Conservation (phyloP, 2,797 vertebrate species). For the Enteromius paludinosus region DNA sequence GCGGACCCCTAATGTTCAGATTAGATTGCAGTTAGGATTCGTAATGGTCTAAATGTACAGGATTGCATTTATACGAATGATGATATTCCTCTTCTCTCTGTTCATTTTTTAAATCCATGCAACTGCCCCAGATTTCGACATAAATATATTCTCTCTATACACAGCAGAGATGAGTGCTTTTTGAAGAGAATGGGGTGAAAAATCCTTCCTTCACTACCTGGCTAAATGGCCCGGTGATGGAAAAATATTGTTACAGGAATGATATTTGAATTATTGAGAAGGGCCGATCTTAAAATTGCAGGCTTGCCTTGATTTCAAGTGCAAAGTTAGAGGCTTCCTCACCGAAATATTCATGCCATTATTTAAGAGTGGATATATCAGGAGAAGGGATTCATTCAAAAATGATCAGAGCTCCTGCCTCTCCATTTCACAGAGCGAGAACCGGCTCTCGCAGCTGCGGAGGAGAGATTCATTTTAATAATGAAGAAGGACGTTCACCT, state of each 20-base stretch:
- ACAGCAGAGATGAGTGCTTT: slow-evolving; percentile 73
- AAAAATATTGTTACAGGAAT: slow-evolving; percentile 83
- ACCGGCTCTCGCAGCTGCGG: neutral
- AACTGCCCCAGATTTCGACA: slow-evolving; percentile 70
- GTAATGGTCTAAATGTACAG: neutral
- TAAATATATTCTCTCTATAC: slow-evolving; percentile 69
- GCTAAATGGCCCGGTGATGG: slow-evolving; percentile 79
- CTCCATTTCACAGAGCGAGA: neutral
- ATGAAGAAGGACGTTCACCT: slow-evolving; percentile 44
- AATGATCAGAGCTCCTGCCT: slow-evolving; percentile 64
- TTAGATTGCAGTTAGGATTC: neutral
- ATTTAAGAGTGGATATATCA: slow-evolving; percentile 71
- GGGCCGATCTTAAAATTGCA: slow-evolving; percentile 76
- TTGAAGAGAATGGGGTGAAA: slow-evolving; percentile 64
- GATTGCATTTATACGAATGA: slow-evolving; percentile 21
- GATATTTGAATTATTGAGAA: slow-evolving; percentile 82
- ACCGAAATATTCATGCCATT: slow-evolving; percentile 77
- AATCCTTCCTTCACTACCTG: slow-evolving; percentile 70
- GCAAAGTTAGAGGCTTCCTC: slow-evolving; percentile 68
- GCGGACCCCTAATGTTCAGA: neutral
- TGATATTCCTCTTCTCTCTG: slow-evolving; percentile 33
- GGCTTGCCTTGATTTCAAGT: slow-evolving; percentile 71
- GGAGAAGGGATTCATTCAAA: slow-evolving; percentile 55
- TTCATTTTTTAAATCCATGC: slow-evolving; percentile 56
- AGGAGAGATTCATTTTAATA: slow-evolving; percentile 55